Evolutionary conservation across 2,113 vertebrate species (phyloP).

Genomic region (Colinus virginianus): DNA sequence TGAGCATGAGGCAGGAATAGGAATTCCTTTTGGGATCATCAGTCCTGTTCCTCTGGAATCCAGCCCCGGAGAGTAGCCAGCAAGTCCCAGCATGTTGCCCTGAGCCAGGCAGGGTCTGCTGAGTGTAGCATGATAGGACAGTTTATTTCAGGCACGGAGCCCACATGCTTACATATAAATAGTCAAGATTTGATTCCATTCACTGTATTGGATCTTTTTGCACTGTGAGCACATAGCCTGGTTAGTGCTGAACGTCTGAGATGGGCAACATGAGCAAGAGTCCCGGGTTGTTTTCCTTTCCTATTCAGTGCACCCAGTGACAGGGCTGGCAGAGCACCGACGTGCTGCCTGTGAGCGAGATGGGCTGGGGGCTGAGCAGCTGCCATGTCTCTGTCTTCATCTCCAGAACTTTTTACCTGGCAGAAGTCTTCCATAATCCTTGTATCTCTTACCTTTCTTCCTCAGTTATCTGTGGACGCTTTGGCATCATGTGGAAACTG

Average conservation of each 20-base stretch:
- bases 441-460: slow-evolving; percentile 15
- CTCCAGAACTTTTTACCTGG: not conserved
- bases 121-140: slow-evolving; percentile 55
- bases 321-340: not conserved
- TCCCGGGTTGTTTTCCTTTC: not conserved
- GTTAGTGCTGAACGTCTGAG: not conserved
- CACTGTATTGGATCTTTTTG: not conserved
- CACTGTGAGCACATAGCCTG: not conserved
- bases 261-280: not conserved
- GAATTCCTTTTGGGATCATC: slow-evolving; percentile 63
- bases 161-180: slow-evolving; percentile 47
- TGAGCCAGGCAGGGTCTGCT: slow-evolving; percentile 60
- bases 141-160: slow-evolving; percentile 65
- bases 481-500: not conserved
- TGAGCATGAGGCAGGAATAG: not conserved
- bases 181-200: slow-evolving; percentile 49
- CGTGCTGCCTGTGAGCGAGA: not conserved
- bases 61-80: slow-evolving; percentile 15
- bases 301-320: not conserved
- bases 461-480: not conserved
- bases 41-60: slow-evolving; percentile 61
- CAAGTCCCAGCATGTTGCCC: slow-evolving; percentile 55
- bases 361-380: not conserved
- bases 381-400: not conserved
- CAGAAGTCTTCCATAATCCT: not conserved